phyloP scores from a whole-genome alignment of 2,888 invertebrate genomes.

The Cataglyphis rosenhaueri region DNA sequence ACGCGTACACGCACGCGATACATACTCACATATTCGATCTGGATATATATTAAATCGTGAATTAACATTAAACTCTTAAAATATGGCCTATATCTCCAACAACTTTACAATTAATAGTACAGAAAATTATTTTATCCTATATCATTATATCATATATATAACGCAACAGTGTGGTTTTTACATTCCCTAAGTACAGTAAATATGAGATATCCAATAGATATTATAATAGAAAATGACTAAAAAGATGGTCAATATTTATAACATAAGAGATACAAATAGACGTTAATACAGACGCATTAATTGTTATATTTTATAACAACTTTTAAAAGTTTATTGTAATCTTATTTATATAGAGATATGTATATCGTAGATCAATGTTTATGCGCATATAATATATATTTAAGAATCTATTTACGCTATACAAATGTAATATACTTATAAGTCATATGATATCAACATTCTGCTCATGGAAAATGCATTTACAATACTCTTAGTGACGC shows the following conservation, averaged over 20 bases:
- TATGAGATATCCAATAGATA: slow-evolving; percentile 19
- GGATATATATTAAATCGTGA: slow-evolving; percentile 17
- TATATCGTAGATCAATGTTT: slow-evolving; percentile 39
- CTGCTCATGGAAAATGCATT: slow-evolving; percentile 35
- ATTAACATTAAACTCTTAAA: slow-evolving; percentile 20
- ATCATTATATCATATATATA: slow-evolving; percentile 16
- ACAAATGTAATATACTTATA: slow-evolving; percentile 22
- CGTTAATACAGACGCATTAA: slow-evolving; percentile 36
- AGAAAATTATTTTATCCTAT: slow-evolving; percentile 22
- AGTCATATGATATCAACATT: slow-evolving; percentile 10
- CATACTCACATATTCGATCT: not conserved
- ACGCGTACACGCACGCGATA: not conserved
- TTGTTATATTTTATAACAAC: slow-evolving; percentile 55
- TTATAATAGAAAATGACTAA: slow-evolving; percentile 32
- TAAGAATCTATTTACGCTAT: slow-evolving; percentile 30
- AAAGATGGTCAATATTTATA: slow-evolving; percentile 25
- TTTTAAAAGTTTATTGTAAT: slow-evolving; percentile 47
- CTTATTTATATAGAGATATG: slow-evolving; percentile 27
- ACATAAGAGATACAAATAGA: slow-evolving; percentile 42
- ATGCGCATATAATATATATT: slow-evolving; percentile 39
- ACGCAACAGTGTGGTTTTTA: slow-evolving; percentile 19
- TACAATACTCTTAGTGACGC: slow-evolving; percentile 37
- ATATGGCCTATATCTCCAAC: slow-evolving; percentile 59
- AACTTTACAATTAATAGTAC: slow-evolving; percentile 16
- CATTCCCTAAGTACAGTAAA: slow-evolving; percentile 16